Percentiles rank a stretch among this genome's conserved stretches.
Evolutionary conservation across 2,888 invertebrate genomes (phyloP).

Genomic region (Pandemis heparana): DNA sequence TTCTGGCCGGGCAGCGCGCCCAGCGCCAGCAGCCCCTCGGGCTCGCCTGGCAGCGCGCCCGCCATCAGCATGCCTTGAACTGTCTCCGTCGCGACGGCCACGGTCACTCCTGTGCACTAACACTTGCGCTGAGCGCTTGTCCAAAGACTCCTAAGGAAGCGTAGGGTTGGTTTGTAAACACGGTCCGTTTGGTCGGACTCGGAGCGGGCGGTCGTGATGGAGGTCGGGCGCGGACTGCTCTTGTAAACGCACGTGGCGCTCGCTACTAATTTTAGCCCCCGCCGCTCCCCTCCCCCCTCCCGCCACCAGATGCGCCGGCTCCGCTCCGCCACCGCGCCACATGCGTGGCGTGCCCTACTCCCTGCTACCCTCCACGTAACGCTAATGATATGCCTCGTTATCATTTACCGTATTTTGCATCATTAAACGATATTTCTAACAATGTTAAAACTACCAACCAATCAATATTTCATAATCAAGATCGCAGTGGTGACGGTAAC

Average conservation of each 20-base stretch:
- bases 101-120: conserved; percentile 75
- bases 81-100: conserved; percentile 82
- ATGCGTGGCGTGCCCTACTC: conserved; percentile 81
- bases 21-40: conserved; percentile 87
- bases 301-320: conserved; percentile 80
- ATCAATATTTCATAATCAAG: too few relatives aligned
- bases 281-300: conserved; percentile 83
- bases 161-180: conserved; percentile 65
- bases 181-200: conserved; percentile 50
- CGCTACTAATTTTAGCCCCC: conserved; percentile 87
- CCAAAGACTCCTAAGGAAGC: conserved; percentile 54
- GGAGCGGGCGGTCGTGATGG: conserved; percentile 64
- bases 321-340: conserved; percentile 72
- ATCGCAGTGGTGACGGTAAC: too few relatives aligned
- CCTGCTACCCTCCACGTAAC: conserved; percentile 66
- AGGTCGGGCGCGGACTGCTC: conserved; percentile 45
- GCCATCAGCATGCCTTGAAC: conserved; percentile 88
- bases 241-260: conserved; percentile 78
- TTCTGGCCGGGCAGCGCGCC: conserved; percentile 91
- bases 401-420: conserved; percentile 52
- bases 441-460: too few relatives aligned
- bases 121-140: conserved; percentile 72
- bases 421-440: neutral
- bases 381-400: conserved; percentile 80
- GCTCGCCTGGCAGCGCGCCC: conserved; percentile 84